Evolutionary conservation across 2,888 invertebrate species (phyloP), one percentile per base, ranked within the genome.

Genomic region (Margaritifera margaritifera): DNA sequence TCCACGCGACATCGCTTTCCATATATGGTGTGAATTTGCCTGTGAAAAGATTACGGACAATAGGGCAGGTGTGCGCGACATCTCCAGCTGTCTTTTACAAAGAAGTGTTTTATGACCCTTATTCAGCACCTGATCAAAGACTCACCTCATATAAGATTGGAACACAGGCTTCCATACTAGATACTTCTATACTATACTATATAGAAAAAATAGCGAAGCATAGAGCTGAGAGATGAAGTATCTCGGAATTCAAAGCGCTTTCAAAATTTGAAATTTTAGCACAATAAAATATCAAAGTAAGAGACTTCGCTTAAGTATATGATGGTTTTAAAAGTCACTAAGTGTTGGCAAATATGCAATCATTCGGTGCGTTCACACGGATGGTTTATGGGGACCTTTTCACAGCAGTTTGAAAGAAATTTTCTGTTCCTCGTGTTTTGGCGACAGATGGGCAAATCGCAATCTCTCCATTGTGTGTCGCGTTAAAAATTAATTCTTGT

Each of bases 1-100:
- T 73, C 75, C 80, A 79, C 79, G 80, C 79, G 80, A 77, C 79
- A 64, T 67, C 55, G 42, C 63, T 64, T 68, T 68, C 80, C 81
- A 71, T 76, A 80, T 81, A 74, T 70, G 81, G 81, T 75, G 77
- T 60, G 75, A 68, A 79, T 81, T 80, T 80, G 72, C 77, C 79
- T 78, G 72, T 77, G 79, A 76, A 77, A 68, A 71, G 71, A 66
- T 62, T 64, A 59, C 57, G 68, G 71, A 71, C 68, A 66, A 64
- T 64, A 66, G 68, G 71, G 71, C 77, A 77, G 77, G 77, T 77
- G 77, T 69, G 59, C 68, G 42, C 55, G 63, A 64, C 65, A 65
- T 61, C 72, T 74, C 69, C 77, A 77, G 77, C 77, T 77, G 77
- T 74, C 60, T 63, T 42, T 54, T 71, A 72, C 68, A 77, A 73